phyloP scores from a whole-genome alignment of 2,888 invertebrate genomes.

The Imbricaverruca yamaguchii region DNA sequence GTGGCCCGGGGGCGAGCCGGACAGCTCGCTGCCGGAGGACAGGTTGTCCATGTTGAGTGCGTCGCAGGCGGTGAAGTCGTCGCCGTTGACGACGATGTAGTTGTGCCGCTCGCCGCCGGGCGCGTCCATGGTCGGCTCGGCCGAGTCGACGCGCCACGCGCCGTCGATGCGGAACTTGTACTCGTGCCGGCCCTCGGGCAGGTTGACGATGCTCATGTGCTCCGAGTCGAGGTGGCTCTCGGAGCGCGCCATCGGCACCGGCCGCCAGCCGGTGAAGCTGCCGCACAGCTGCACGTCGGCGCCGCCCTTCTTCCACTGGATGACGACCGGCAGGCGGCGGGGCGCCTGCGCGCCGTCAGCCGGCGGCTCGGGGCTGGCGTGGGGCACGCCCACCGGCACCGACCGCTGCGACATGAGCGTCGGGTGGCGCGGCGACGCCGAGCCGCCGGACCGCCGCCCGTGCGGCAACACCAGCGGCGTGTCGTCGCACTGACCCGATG shows the following conservation, averaged over 20 bases:
- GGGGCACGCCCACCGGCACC: background rate
- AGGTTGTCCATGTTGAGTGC: conserved; percentile 7
- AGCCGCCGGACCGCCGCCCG: background rate
- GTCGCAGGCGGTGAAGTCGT: conserved; percentile 1
- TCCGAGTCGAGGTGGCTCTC: background rate
- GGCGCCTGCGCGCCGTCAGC: background rate
- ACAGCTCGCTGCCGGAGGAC: background rate
- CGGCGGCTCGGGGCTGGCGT: background rate
- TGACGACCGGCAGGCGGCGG: conserved; percentile 10
- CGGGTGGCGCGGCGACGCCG: background rate
- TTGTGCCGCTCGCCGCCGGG: background rate
- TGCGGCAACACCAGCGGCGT: background rate
- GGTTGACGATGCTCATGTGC: conserved; percentile 62
- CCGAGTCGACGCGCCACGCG: conserved; percentile 30
- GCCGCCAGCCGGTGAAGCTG: background rate
- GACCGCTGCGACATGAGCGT: background rate
- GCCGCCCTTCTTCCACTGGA: conserved; percentile 4
- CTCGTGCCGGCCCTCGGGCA: conserved; percentile 49
- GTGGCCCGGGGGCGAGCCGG: background rate
- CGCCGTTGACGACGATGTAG: background rate
- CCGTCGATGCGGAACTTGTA: conserved; percentile 34
- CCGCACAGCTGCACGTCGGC: background rate
- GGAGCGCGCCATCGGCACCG: background rate
- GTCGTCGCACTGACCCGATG: background rate
- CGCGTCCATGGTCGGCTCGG: conserved; percentile 24